Conservation (phyloP, 2,888 invertebrate species). For the Operophtera brumata region DNA sequence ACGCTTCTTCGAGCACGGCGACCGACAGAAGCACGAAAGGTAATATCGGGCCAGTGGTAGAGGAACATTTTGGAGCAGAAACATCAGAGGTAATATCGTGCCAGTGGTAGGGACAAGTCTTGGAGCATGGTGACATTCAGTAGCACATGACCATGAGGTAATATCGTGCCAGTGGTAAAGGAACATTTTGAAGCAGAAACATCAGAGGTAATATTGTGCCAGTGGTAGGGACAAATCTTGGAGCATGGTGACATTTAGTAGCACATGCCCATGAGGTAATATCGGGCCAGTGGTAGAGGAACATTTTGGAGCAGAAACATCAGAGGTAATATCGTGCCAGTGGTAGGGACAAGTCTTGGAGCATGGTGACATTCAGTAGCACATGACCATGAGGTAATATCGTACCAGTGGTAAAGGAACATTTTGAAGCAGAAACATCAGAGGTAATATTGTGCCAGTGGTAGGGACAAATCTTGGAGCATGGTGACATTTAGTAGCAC, state of each 20-base stretch:
- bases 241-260: slow-evolving; percentile 71
- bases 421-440: no score
- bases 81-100: no score
- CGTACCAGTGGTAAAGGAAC: background rate
- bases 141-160: slow-evolving; percentile 73
- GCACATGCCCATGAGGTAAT: slow-evolving; percentile 67
- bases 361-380: slow-evolving; percentile 69
- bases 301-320: no score
- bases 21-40: slow-evolving; percentile 72
- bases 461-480: no score
- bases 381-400: slow-evolving; percentile 63
- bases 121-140: slow-evolving; percentile 67
- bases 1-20: slow-evolving; percentile 66
- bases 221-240: slow-evolving; percentile 66
- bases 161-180: background rate
- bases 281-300: background rate
- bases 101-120: slow-evolving; percentile 66
- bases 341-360: slow-evolving; percentile 69
- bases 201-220: no score
- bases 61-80: no score
- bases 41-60: slow-evolving; percentile 19
- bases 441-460: no score
- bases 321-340: no score
- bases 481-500: no score
- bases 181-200: no score